phyloP scores from a whole-genome alignment of 2,888 invertebrate species.

The Lasioglossum marginatum region DNA sequence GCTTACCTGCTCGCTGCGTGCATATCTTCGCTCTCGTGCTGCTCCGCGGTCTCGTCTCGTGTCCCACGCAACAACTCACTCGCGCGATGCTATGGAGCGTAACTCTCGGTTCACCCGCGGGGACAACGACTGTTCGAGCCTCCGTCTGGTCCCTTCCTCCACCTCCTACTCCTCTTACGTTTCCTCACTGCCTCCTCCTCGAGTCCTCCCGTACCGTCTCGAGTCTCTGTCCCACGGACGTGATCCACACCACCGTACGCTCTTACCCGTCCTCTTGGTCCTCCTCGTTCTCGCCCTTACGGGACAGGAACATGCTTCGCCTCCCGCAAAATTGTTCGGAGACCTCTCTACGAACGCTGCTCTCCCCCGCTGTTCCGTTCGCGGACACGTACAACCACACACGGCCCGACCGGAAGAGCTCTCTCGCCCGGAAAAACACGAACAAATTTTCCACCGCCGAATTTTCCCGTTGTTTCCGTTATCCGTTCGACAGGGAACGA shows the following conservation, averaged over 20 bases:
- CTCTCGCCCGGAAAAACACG: background rate
- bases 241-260: background rate
- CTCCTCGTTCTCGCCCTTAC: background rate
- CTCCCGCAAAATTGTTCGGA: background rate
- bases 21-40: slow-evolving; percentile 47
- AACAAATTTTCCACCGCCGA: background rate
- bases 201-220: background rate
- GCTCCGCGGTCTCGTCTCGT: slow-evolving; percentile 34
- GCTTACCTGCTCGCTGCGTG: slow-evolving; percentile 50
- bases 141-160: slow-evolving; percentile 6
- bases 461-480: background rate
- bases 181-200: background rate
- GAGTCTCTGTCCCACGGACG: background rate
- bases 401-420: slow-evolving; percentile 8
- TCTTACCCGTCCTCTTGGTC: background rate
- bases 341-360: background rate
- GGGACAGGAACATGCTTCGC: background rate
- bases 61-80: slow-evolving; percentile 29
- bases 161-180: background rate
- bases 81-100: slow-evolving; percentile 32
- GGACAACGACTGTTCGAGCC: slow-evolving; percentile 16
- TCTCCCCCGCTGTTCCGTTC: background rate
- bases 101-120: slow-evolving; percentile 5
- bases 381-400: slow-evolving; percentile 10
- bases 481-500: background rate